Base-by-base conservation (phyloP, 2,888 invertebrate genomes). In the Blastobasis lacticolella region DNA sequence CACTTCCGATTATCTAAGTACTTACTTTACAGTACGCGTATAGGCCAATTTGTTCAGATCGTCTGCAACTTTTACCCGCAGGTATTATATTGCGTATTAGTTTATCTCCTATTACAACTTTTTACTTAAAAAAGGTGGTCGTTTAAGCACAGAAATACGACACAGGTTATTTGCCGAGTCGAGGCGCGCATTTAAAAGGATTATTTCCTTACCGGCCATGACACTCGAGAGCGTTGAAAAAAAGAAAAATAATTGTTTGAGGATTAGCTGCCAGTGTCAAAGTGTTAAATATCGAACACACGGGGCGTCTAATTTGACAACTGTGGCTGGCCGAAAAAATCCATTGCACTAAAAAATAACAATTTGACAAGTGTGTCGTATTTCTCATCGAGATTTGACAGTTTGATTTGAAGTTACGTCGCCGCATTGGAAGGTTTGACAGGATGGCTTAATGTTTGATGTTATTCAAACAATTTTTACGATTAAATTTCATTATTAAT, bases 251-350 rank as follows among this genome's bases (percentile, higher is more conserved):
- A 77, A 78, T 81, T 81, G 81, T 77, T 73, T 67, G 71, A 65
- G 84, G 87, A 87, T 88, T 85, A 88, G 81, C 81, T 82, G 83
- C 78, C 87, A 83, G 87, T 84, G 87, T 87, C 87, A 87, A 87
- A 86, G 87, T 87, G 87, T 88, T 88, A 88, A 88, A 87, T 86
- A 85, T 88, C 85, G 85, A 84, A 84, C 82, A 75, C 75, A 77
- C 71, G 68, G 42, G 49, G 71, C 69, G 79, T 82, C 85, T 84
- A 84, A 86, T 86, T 85, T 86, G 86, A 88, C 88, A 81, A 78
- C 75, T 75, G 79, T 69, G 73, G 71, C 75, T 74, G 73, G 67
- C 62, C 71, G 71, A 73, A 77, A 71, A 67, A 67, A 63, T 63
- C 65, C 66, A 57, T 44, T 53, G 64, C 60, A 58, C 58, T 59